Evolutionary conservation across 1,140 invertebrate genomes (phyloP), one percentile per base, ranked within the genome.

Genomic region (Micrasema longulum): DNA sequence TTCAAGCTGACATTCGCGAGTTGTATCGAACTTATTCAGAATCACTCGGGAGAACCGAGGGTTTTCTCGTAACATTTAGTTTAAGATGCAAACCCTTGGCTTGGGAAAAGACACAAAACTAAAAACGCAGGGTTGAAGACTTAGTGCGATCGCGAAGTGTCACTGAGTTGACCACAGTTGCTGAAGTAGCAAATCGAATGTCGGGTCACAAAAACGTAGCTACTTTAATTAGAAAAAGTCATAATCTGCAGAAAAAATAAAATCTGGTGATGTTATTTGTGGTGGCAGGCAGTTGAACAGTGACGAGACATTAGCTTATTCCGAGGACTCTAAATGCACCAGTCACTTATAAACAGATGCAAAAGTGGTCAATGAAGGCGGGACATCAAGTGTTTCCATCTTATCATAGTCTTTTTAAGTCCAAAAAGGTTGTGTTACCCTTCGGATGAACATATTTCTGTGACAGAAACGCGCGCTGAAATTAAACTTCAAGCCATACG

Each of bases 401-500:
- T 31, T 31, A 31, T 31, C 26, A 4, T 31, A 31, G 26, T 31
- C 26, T 31, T 31, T 31, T 55, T 69, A 73, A 65, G 23, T 48
- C 72, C 16, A 73, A 76, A 71, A 14, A 16, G n/a, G 16, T 20
- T 18, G 12, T 74, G 74, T 68, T 55, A 47, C 11, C 69, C 75
- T 38, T 14, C 72, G 23, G 57, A 72, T n/a, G 45, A 71, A 23
- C 38, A 48, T 38, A 48, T 48, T 45, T 23, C 41, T 50, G 43
- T 70, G 18, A 62, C 35, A 38, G 72, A 76, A 66, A 69, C 69
- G 14, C 23, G 65, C 11, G 75, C 64, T 9, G 72, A 71, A 45
- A 55, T 76, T 16, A 67, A 72, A 55, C 45, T 76, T 38, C 75
- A 76, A 69, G 72, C 75, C 9, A 71, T 74, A 26, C 47, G 74